These are phyloP conservation scores for Panopea generosa DNA, from an alignment of 2,888 invertebrate species.

Conservation along the genomic window DNA sequence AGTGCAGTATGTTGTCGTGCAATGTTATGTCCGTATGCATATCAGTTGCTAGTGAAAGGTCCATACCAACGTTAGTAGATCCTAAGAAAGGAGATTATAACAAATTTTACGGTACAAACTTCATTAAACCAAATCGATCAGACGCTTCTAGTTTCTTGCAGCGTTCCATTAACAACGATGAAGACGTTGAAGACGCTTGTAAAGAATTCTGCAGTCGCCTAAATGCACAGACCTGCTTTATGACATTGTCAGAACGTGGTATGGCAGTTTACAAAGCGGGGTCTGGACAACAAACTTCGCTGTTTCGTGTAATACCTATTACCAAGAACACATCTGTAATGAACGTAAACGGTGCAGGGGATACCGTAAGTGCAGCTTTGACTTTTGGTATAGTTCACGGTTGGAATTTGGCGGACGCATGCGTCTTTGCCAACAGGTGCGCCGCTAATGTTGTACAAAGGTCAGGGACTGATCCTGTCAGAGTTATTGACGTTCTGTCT, in stretches of 20 bases:
- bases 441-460: slow-evolving; percentile 25
- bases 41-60: not conserved
- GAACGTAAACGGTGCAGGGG: slow-evolving; percentile 30
- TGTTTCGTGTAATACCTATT: not conserved
- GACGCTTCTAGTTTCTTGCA: slow-evolving; percentile 19
- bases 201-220: slow-evolving; percentile 10
- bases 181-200: slow-evolving; percentile 12
- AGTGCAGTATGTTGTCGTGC: slow-evolving; percentile 22
- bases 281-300: not conserved
- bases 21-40: slow-evolving; percentile 6
- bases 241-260: slow-evolving; percentile 27
- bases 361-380: slow-evolving; percentile 24
- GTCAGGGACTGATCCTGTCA: slow-evolving; percentile 5
- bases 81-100: slow-evolving; percentile 36
- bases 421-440: slow-evolving; percentile 24
- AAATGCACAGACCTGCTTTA: not conserved
- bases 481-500: slow-evolving; percentile 18
- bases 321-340: not conserved
- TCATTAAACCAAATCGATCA: slow-evolving; percentile 29
- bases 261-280: slow-evolving; percentile 9
- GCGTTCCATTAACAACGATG: not conserved
- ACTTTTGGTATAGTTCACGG: slow-evolving; percentile 23
- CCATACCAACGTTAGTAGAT: slow-evolving; percentile 29
- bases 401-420: not conserved
- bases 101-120: slow-evolving; percentile 24